Conservation (phyloP, 2,888 invertebrate species). For the Sinodicranocentrus sp. region DNA sequence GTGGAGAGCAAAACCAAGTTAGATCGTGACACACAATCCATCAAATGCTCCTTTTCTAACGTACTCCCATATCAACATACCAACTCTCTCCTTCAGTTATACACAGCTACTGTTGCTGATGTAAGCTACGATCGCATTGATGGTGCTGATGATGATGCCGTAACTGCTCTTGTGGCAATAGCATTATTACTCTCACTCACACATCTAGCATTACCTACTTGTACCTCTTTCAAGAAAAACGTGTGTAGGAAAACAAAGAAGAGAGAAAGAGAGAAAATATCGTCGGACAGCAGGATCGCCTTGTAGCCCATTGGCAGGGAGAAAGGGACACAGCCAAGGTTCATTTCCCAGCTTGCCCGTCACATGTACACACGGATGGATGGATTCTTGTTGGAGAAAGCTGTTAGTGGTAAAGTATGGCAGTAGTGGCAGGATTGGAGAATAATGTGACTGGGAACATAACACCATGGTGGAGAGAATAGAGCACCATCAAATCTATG, state of each 20-base stretch:
- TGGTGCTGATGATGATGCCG: conserved; percentile 52
- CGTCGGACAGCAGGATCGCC: too few species aligned
- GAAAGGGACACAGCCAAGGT: neutral
- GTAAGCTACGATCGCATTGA: conserved; percentile 41
- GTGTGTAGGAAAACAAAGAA: too few species aligned
- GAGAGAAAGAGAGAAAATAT: too few species aligned
- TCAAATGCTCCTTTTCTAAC: conserved; percentile 69
- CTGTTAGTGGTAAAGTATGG: conserved; percentile 55
- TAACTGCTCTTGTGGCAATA: conserved; percentile 47
- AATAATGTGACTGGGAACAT: conserved; percentile 55
- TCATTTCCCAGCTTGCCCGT: too few species aligned
- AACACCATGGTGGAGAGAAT: conserved; percentile 1
- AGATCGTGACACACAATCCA: conserved; percentile 76
- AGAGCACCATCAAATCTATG: neutral
- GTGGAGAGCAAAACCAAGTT: conserved; percentile 75
- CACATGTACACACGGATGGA: neutral
- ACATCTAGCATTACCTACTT: conserved; percentile 16
- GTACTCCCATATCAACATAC: neutral
- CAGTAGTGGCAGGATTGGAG: conserved; percentile 36
- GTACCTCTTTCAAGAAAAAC: too few species aligned
- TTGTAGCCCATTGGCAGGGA: neutral
- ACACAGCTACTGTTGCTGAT: conserved; percentile 31
- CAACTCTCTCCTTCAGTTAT: too few species aligned
- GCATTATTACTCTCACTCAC: conserved; percentile 43
- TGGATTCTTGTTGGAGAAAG: conserved; percentile 30